A percentile compares a stretch with the other conserved stretches of the same genome.
These are phyloP conservation scores for Columbina picui DNA, from an alignment of 2,113 vertebrate genomes.

Conservation along the genomic window DNA sequence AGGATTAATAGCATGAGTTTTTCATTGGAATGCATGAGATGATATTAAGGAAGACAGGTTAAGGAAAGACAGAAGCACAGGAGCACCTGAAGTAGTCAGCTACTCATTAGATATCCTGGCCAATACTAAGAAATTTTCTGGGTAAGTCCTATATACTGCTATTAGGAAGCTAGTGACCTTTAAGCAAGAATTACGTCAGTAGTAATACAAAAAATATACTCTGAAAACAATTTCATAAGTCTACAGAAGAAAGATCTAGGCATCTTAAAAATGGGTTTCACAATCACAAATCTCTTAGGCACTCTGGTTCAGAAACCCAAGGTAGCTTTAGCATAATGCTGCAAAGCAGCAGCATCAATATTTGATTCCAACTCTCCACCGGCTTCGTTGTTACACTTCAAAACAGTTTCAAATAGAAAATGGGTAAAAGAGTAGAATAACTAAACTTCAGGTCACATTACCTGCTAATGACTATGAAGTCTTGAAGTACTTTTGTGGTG, in stretches of 20 bases:
- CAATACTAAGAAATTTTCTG: neutral
- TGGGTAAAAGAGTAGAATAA: neutral
- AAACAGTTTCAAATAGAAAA: neutral
- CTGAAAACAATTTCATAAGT: neutral
- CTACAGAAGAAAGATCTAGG: neutral
- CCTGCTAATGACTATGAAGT: conserved; percentile 94
- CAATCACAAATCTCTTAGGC: neutral
- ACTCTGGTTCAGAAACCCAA: neutral
- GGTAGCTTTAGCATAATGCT: neutral
- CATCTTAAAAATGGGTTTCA: neutral
- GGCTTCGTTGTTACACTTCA: neutral
- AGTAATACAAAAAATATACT: neutral
- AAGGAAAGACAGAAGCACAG: neutral
- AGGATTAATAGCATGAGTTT: neutral
- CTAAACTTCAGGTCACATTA: conserved; percentile 55
- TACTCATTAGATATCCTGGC: neutral
- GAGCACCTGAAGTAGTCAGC: neutral
- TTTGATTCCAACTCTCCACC: neutral
- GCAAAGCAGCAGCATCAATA: neutral
- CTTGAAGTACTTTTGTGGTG: conserved; percentile 87
- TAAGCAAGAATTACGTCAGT: neutral
- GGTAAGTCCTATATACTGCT: neutral
- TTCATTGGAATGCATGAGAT: neutral
- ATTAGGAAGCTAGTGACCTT: neutral
- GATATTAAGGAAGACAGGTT: neutral